Evolutionary conservation across 2,888 invertebrate genomes (phyloP).

Genomic region (Caenorhabditis angaria): DNA sequence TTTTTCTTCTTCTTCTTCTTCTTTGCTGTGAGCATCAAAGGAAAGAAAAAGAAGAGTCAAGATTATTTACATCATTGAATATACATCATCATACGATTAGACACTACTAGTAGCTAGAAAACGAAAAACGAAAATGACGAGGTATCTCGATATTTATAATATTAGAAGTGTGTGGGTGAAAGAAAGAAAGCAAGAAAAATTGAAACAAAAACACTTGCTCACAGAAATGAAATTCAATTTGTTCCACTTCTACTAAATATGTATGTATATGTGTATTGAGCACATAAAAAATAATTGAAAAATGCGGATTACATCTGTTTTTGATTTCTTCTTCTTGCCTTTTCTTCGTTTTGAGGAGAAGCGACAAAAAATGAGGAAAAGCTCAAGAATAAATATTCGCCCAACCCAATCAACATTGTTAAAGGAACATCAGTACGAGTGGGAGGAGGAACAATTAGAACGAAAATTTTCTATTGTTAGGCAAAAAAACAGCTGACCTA

Average conservation of each 20-base stretch:
- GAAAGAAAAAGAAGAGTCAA: background rate
- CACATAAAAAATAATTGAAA: background rate
- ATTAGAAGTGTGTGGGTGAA: background rate
- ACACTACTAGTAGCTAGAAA: background rate
- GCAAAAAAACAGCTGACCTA: no score
- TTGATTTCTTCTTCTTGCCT: background rate
- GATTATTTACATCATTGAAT: slow-evolving; percentile 4
- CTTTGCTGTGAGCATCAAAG: background rate
- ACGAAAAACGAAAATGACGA: background rate
- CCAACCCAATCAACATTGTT: no score
- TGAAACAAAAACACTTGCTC: background rate
- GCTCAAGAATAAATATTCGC: no score
- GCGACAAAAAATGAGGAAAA: no score
- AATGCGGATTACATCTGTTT: background rate
- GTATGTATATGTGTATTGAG: background rate
- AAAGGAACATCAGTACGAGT: no score
- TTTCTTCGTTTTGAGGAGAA: no score
- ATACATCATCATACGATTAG: slow-evolving; percentile 2
- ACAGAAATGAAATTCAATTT: background rate
- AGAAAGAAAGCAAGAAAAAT: background rate
- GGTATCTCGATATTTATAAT: no score
- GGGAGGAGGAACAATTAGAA: no score
- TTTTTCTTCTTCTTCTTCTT: background rate
- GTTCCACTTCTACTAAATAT: no score
- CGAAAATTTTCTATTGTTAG: no score